Conservation (phyloP, 2,888 invertebrate genomes). For the Melanostoma mellinum region DNA sequence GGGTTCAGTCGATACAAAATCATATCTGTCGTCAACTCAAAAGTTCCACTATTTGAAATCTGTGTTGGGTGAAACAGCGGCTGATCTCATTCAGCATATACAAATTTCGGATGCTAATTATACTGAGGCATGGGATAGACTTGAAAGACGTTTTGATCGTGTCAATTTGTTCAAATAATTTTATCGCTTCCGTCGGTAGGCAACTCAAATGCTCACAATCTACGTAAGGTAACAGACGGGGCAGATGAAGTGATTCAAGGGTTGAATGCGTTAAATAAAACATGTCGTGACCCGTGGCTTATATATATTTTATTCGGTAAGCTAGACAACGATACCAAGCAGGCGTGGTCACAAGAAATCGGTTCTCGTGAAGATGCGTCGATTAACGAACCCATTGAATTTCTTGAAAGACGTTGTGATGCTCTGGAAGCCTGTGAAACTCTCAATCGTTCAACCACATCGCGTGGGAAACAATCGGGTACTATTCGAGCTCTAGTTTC, state of each 20-base stretch:
- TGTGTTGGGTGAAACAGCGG: constrained; percentile 50
- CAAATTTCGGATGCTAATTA: constrained; percentile 58
- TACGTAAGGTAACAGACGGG: constrained; percentile 12
- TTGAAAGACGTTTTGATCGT: constrained; percentile 19
- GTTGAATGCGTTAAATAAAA: constrained; percentile 16
- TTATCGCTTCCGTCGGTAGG: constrained; percentile 7
- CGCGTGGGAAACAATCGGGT: constrained; percentile 18
- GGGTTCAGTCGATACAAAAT: constrained; percentile 54
- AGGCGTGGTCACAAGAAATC: constrained; percentile 13
- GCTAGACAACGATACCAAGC: constrained; percentile 5
- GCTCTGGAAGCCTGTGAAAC: constrained; percentile 18
- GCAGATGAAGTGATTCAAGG: constrained; percentile 34
- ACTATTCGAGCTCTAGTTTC: constrained; percentile 11
- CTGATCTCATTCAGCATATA: constrained; percentile 57
- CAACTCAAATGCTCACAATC: not conserved
- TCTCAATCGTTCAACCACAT: not conserved
- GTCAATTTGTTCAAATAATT: constrained; percentile 6
- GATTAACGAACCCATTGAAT: constrained; percentile 7
- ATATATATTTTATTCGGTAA: constrained; percentile 9
- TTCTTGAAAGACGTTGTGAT: constrained; percentile 3
- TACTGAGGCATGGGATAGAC: constrained; percentile 27
- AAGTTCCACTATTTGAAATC: constrained; percentile 66
- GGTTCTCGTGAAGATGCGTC: constrained; percentile 2
- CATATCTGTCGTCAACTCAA: constrained; percentile 44
- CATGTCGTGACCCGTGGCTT: constrained; percentile 18